Evolutionary conservation across 2,797 vertebrate genomes (phyloP), one percentile per base, ranked within the genome.

Genomic region (Synaphobranchus kaupii): DNA sequence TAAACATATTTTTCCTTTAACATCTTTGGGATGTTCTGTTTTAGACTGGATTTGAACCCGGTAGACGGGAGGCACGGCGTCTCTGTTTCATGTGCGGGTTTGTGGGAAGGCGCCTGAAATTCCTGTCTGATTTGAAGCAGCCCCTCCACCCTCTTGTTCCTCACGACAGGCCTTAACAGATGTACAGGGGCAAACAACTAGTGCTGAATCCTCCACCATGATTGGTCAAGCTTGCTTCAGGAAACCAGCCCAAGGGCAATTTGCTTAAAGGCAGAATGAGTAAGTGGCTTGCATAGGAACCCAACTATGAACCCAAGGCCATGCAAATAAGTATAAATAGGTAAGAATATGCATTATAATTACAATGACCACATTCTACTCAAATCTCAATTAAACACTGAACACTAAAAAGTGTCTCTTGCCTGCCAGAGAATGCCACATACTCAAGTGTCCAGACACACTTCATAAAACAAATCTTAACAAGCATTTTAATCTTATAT

Each of bases 31-130:
- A 50, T 81, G 20, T 50, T 81, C 47, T 9, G 7, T 44, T 44
- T 50, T 81, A 78, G 73, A 47, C 78, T 50, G 78, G 44, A 81
- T 48, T 48, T 81, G 78, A 81, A 81, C 78, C 78, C 78, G 2
- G 78, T 47, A 81, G 78, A 81, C 17, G 9, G 47, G 78, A 81
- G 47, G 78, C 78, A 48, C 47, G 78, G 20, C 10, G 47, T 81
- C 78, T 81, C 78, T 50, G 25, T 81, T 90, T 91, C 88, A 89
- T 84, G 48, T 88, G 88, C 22, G 28, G 86, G 87, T 88, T 86
- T 88, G 88, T 89, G 78, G 84, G 88, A 85, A 87, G 86, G 88
- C 84, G 84, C 83, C 15, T 80, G 73, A n/a, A 52, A 86, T 83
- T 86, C 85, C 87, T 78, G 76, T 60, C 76, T 84, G 86, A 85